These are phyloP conservation scores for Heterotilapia buettikoferi DNA, from an alignment of 2,113 vertebrate genomes.

Conservation along the genomic window DNA sequence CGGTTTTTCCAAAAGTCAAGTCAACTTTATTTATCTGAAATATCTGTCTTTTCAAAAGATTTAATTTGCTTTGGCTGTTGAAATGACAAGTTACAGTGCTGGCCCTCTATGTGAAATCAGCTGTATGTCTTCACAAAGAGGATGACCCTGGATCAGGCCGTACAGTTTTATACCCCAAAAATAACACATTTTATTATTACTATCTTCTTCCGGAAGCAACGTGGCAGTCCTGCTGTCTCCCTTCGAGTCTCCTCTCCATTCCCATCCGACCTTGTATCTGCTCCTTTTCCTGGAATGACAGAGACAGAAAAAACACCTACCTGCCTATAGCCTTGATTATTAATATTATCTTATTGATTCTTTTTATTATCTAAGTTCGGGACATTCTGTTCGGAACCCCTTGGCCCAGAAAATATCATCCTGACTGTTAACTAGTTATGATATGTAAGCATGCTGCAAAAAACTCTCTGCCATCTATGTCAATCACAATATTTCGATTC, in stretches of 20 bases:
- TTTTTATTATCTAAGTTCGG: background rate
- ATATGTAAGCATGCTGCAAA: background rate
- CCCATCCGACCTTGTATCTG: background rate
- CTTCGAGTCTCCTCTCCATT: background rate
- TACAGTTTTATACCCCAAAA: background rate
- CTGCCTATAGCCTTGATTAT: background rate
- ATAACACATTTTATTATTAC: background rate
- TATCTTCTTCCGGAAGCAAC: background rate
- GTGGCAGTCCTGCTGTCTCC: background rate
- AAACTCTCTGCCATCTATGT: background rate
- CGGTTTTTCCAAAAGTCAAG: background rate
- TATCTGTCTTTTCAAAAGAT: background rate
- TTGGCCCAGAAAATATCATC: no score
- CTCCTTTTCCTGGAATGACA: background rate
- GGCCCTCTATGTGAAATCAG: background rate
- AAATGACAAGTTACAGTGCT: background rate
- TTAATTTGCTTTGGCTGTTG: background rate
- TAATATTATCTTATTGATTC: background rate
- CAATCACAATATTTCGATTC: background rate
- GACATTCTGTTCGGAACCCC: no score
- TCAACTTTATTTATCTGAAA: background rate
- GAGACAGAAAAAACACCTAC: background rate
- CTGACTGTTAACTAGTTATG: background rate
- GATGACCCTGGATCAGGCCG: background rate
- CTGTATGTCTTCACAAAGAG: background rate